These are phyloP conservation scores for Ctenoplectra terminalis DNA, from an alignment of 1,140 invertebrate species.

Conservation along the genomic window DNA sequence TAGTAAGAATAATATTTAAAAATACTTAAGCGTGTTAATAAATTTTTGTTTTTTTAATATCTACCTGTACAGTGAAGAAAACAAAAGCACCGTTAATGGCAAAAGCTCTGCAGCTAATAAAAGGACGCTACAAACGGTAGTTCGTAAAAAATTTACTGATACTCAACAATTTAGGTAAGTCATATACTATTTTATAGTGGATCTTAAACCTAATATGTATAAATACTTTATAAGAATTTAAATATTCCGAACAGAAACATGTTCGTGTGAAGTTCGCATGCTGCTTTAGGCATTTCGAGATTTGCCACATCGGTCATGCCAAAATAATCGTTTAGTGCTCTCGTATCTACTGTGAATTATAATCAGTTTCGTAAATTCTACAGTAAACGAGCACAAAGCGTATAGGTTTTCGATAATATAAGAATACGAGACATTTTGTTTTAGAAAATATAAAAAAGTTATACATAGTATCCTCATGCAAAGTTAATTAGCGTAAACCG, in stretches of 20 bases:
- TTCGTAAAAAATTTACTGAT: conserved; percentile 18
- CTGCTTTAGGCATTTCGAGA: neutral
- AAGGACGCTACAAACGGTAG: conserved; percentile 88
- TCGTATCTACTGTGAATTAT: conserved; percentile 10
- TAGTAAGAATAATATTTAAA: neutral
- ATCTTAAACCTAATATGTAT: conserved; percentile 17
- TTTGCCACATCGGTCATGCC: neutral
- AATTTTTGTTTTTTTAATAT: conserved; percentile 48
- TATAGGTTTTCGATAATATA: neutral
- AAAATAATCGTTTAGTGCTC: neutral
- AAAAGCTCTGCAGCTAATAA: conserved; percentile 92
- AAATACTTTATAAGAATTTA: conserved; percentile 22
- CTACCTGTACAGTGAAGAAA: conserved; percentile 73
- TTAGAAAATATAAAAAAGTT: neutral
- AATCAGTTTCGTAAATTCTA: neutral
- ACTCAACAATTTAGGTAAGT: conserved; percentile 22
- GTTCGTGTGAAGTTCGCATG: neutral
- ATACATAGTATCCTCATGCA: neutral
- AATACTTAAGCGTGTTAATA: conserved; percentile 31
- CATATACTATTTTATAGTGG: neutral
- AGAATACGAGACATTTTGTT: neutral
- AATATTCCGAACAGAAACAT: conserved; percentile 3
- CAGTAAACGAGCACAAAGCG: neutral
- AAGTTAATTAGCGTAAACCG: neutral
- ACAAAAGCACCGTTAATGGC: conserved; percentile 93